Evolutionary conservation across 2,888 invertebrate genomes (phyloP).

Genomic region (Nomada ruficornis): DNA sequence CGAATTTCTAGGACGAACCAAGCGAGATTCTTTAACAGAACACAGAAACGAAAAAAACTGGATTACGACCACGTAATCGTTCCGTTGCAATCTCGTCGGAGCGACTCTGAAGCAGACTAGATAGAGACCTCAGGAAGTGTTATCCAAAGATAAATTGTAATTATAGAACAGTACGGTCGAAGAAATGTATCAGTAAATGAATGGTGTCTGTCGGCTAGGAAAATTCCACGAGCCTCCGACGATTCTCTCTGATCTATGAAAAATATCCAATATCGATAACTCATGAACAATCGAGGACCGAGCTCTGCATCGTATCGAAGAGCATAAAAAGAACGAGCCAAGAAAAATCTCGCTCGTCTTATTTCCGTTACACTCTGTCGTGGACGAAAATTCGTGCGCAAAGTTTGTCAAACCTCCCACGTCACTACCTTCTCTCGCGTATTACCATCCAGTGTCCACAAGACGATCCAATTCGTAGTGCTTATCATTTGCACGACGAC

Average conservation of each 20-base stretch:
- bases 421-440: no score
- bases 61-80: background rate
- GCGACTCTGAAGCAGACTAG: background rate
- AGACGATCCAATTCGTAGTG: no score
- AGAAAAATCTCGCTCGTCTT: background rate
- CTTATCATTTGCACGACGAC: no score
- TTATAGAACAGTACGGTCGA: slow-evolving; percentile 30
- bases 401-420: no score
- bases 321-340: background rate
- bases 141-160: slow-evolving; percentile 28
- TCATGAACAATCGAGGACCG: background rate
- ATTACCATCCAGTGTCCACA: no score
- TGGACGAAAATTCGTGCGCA: no score
- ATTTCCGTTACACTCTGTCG: background rate
- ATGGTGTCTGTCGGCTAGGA: slow-evolving; percentile 1
- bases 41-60: background rate
- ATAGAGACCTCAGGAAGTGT: background rate
- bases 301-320: background rate
- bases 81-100: slow-evolving; percentile 6
- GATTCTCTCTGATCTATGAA: background rate
- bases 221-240: slow-evolving; percentile 10
- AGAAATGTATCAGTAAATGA: slow-evolving; percentile 32
- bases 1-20: background rate
- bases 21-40: background rate
- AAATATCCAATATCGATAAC: background rate